Evolutionary conservation across 2,888 invertebrate species (phyloP), one percentile per base, ranked within the genome.

Genomic region (Crossocerus cetratus): DNA sequence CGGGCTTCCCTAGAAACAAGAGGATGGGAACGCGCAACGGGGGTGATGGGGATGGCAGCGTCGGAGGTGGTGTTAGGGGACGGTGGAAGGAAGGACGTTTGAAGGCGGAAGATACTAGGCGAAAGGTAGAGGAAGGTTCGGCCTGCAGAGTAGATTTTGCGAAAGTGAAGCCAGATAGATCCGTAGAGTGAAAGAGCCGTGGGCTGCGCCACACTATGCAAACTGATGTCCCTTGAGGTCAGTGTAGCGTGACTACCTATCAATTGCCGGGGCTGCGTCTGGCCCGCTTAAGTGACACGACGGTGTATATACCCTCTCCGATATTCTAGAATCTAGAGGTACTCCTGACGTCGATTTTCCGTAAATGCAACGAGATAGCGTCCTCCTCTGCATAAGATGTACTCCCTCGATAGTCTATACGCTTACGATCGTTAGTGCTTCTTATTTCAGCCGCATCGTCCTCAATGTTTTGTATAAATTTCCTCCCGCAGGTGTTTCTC

Each of bases 241-340:
- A 85, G 84, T 80, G 80, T 83, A 80, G 80, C 83, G 83, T 84
- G 84, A 82, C 85, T 85, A 83, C 84, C 85, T 85, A 85, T 84
- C 85, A 85, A 83, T 85, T 82, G 81, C 80, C 73, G 80, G 79
- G 81, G 77, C 84, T 84, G 68, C 79, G 78, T 81, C 77, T 81
- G 74, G 78, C 73, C 66, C 79, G 76, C 62, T 72, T 80, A 75
- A 79, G 78, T 76, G 78, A 84, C 77, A 77, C 78, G 79, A 74
- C 74, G 77, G 61, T 79, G 79, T 74, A 81, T 80, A 78, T 75
- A 82, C 74, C 62, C 71, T 69, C 71, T 78, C 58, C 59, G 73
- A 77, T 81, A 80, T 80, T 78, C 76, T 55, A 64, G 67, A 70
- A 74, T 78, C 76, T 55, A 64, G 67, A 70, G 75, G 67, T 69